A percentile compares a stretch with the other conserved stretches of the same genome.
Evolutionary conservation across 2,888 invertebrate species (phyloP).

Genomic region (Autographa pulchrina): DNA sequence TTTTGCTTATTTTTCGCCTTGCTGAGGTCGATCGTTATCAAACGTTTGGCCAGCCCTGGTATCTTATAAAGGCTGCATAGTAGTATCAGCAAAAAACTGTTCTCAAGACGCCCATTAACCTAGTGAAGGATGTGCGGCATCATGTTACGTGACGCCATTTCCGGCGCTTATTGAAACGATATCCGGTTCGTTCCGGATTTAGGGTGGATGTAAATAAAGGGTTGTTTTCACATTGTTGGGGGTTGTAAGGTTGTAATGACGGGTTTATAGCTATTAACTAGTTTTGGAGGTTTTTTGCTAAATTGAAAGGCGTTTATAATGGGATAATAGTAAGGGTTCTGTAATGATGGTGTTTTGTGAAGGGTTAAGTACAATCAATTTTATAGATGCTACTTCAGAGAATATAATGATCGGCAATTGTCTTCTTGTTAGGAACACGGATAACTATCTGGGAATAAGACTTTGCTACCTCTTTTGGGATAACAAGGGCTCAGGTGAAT

Average conservation of each 20-base stretch:
- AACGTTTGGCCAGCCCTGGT: neutral
- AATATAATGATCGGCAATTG: neutral
- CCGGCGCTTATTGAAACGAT: constrained; percentile 68
- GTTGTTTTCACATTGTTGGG: constrained; percentile 60
- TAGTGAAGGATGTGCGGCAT: constrained; percentile 64
- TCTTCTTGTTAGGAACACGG: neutral
- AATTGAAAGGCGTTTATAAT: constrained; percentile 38
- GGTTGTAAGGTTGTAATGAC: constrained; percentile 57
- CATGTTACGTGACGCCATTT: constrained; percentile 66
- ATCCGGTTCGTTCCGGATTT: constrained; percentile 70
- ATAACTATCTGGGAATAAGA: neutral
- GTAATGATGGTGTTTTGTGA: constrained; percentile 16
- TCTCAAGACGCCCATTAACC: constrained; percentile 62
- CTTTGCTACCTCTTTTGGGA: no score
- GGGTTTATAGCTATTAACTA: constrained; percentile 30
- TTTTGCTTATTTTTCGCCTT: no score
- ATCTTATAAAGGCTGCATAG: constrained; percentile 17
- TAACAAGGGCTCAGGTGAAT: no score
- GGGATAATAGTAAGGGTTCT: constrained; percentile 31
- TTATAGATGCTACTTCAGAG: constrained; percentile 29
- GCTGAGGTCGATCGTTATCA: no score
- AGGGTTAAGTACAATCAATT: neutral
- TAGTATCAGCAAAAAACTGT: constrained; percentile 39
- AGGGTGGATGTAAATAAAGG: constrained; percentile 67
- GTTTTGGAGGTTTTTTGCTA: constrained; percentile 39